These are phyloP conservation scores for Drosophila pseudoobscura DNA, from an alignment of 1,140 invertebrate genomes.

Conservation along the genomic window DNA sequence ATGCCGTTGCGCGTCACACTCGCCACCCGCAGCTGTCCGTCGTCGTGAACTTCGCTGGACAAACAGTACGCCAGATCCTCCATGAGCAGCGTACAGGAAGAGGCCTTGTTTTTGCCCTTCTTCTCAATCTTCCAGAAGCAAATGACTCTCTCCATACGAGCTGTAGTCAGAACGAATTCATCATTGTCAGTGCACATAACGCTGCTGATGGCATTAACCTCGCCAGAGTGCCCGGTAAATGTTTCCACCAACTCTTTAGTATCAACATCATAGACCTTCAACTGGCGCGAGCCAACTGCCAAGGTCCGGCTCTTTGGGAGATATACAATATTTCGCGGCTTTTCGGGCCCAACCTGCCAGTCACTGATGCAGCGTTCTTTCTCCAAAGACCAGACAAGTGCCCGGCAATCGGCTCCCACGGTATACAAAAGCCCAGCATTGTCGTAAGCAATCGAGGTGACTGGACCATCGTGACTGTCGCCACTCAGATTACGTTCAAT, in stretches of 20 bases:
- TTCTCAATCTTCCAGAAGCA: constrained; percentile 76
- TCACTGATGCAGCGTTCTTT: constrained; percentile 84
- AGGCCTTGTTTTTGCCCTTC: constrained; percentile 71
- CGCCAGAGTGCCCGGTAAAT: constrained; percentile 88
- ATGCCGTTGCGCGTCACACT: constrained; percentile 90
- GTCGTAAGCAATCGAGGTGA: constrained; percentile 85
- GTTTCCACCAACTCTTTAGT: constrained; percentile 86
- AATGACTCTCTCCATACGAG: constrained; percentile 81
- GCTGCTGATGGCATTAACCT: constrained; percentile 85
- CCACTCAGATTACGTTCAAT: constrained; percentile 60
- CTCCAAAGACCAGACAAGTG: constrained; percentile 84
- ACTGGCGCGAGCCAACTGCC: constrained; percentile 86
- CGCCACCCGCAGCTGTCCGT: constrained; percentile 85
- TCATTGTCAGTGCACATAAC: constrained; percentile 78
- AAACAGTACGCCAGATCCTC: constrained; percentile 87
- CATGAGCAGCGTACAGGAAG: constrained; percentile 86
- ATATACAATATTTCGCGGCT: constrained; percentile 87
- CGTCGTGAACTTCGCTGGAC: constrained; percentile 82
- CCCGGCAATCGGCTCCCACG: constrained; percentile 84
- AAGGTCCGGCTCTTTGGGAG: constrained; percentile 86
- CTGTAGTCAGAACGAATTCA: constrained; percentile 86
- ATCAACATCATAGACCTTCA: constrained; percentile 88
- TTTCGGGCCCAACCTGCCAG: constrained; percentile 88
- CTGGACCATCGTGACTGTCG: constrained; percentile 84
- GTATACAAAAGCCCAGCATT: constrained; percentile 84